Base-by-base conservation (phyloP, 2,888 invertebrate genomes). In the Venusia cambrica region DNA sequence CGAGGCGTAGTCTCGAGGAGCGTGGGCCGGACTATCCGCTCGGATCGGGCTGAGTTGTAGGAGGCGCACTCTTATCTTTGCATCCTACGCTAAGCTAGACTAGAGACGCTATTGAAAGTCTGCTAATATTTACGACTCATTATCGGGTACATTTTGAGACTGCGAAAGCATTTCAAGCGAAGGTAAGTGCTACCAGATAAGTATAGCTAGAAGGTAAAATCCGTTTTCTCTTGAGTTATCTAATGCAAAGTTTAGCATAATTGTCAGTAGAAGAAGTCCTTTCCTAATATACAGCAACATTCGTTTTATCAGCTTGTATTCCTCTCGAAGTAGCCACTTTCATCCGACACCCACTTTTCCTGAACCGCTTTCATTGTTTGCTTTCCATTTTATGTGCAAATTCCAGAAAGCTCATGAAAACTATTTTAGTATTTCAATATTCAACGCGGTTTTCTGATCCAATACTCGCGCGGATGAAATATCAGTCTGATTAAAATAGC, bases 21-120 rank as follows among this genome's bases (percentile, higher is more conserved):
- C 67, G 75, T 73, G 64, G 72, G 73, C 39, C 32, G 65, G 27
- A 24, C 34, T 48, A 45, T 51, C 48, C 28, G 12, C 41, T 38
- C 30, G 20, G 40, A 46, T 49, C 48, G 27, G 33, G 35, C 38
- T 38, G 30, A 34, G 46, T 45, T 45, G 38, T 43, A 38, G 28
- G 38, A 50, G 42, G 47, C 40, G 39, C 48, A 53, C 51, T 48
- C 52, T 53, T 58, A 62, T 59, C 55, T 51, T 14, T 32, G 32
- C 55, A 46, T 54, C 64, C 62, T 56, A 64, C 59, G 59, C 56
- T 44, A 44, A 50, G 51, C 43, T 40, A 36, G 32, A 26, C 19
- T 16, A 44, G 38, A 31, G 33, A 34, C 26, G 13, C 20, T 22
- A 30, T 42, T 30, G 22, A 30, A 34, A 24, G 18, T 37, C 22